Percentiles rank a stretch among this genome's conserved stretches.
Conservation (phyloP, 2,888 invertebrate genomes). For the Heliconius cydno region DNA sequence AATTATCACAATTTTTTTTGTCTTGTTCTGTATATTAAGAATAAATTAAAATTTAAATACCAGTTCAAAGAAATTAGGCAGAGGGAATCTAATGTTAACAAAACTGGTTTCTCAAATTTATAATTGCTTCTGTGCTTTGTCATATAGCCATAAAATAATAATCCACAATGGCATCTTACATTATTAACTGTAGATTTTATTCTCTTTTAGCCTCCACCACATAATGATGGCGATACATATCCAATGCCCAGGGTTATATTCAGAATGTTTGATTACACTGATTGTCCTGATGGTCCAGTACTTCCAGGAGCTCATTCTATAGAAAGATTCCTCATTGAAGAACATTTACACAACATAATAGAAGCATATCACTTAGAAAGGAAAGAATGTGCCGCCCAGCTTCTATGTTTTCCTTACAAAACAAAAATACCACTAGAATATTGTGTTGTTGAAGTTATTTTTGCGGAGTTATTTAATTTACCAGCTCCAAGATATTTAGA, state of each 20-base stretch:
- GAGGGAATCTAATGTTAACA: not conserved
- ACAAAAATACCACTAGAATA: slow-evolving; percentile 98
- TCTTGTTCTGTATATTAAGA: too few relatives aligned
- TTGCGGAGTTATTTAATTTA: slow-evolving; percentile 96
- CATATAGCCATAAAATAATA: not conserved
- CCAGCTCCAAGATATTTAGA: slow-evolving; percentile 95
- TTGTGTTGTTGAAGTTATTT: slow-evolving; percentile 98
- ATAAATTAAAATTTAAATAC: too few relatives aligned
- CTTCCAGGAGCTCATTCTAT: slow-evolving; percentile 98
- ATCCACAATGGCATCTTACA: not conserved
- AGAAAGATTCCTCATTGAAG: slow-evolving; percentile 98
- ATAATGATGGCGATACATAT: slow-evolving; percentile 94
- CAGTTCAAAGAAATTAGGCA: too few relatives aligned
- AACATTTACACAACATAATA: slow-evolving; percentile 96
- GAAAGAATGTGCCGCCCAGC: slow-evolving; percentile 96
- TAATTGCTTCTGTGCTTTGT: not conserved
- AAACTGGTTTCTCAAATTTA: not conserved
- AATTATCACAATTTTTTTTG: not conserved
- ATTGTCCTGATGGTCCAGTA: slow-evolving; percentile 96
- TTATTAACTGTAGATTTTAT: not conserved
- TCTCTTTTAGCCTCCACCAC: slow-evolving; percentile 90
- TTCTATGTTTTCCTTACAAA: slow-evolving; percentile 96
- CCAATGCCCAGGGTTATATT: slow-evolving; percentile 98
- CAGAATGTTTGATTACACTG: slow-evolving; percentile 99
- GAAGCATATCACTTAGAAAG: slow-evolving; percentile 94